Percentiles rank a stretch among this genome's conserved stretches.
Conservation (phyloP, 2,888 invertebrate genomes). For the Clostera curtula region DNA sequence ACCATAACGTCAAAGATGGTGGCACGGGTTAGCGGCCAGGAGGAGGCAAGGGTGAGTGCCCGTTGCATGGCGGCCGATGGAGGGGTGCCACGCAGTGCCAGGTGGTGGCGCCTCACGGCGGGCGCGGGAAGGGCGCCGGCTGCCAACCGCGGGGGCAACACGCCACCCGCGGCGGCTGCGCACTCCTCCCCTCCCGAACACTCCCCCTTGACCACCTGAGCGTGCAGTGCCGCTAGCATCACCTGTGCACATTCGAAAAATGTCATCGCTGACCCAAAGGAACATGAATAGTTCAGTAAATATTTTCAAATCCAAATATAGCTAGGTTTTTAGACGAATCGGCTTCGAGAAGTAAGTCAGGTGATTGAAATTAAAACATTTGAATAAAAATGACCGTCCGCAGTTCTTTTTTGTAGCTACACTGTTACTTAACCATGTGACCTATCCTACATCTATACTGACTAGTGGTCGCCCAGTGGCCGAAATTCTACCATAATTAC, state of each 20-base stretch:
- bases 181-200: conserved; percentile 81
- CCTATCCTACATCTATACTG: too few relatives aligned
- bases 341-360: too few relatives aligned
- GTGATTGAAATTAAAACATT: too few relatives aligned
- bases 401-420: too few relatives aligned
- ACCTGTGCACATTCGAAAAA: conserved; percentile 70
- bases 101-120: conserved; percentile 92
- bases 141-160: conserved; percentile 87
- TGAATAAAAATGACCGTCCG: too few relatives aligned
- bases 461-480: too few relatives aligned
- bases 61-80: conserved; percentile 92
- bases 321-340: too few relatives aligned
- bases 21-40: conserved; percentile 94
- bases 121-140: conserved; percentile 88
- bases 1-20: conserved; percentile 97
- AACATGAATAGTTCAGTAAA: too few relatives aligned
- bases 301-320: too few relatives aligned
- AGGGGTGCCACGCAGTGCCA: conserved; percentile 90
- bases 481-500: too few relatives aligned
- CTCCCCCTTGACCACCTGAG: conserved; percentile 93
- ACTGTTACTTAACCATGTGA: too few relatives aligned
- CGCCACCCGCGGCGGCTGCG: conserved; percentile 84
- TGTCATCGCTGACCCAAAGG: too few relatives aligned
- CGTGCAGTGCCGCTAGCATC: conserved; percentile 94
- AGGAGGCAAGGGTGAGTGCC: conserved; percentile 92